These are phyloP conservation scores for Acronicta alni DNA, from an alignment of 2,888 invertebrate species.

Conservation along the genomic window DNA sequence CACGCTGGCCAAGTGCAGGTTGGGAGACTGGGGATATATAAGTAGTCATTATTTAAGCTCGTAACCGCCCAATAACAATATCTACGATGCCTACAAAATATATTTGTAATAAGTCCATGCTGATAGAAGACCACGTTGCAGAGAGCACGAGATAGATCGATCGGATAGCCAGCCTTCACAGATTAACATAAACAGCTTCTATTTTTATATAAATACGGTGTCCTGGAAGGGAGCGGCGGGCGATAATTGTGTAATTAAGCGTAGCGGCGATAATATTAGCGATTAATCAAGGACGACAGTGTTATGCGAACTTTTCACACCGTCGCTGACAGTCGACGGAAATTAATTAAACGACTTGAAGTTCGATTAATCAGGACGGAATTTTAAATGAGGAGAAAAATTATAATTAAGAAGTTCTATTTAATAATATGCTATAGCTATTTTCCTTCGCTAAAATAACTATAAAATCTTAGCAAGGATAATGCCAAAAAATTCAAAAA, in stretches of 20 bases:
- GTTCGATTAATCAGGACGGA: constrained; percentile 20
- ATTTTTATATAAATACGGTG: constrained; percentile 9
- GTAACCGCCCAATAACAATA: too few species aligned
- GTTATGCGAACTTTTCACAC: constrained; percentile 19
- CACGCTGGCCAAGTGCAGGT: too few species aligned
- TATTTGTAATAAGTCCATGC: too few species aligned
- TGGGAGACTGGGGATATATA: too few species aligned
- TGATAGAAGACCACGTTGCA: too few species aligned
- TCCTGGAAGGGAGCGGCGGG: constrained; percentile 1
- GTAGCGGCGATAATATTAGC: constrained; percentile 23
- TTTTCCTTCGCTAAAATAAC: too few species aligned
- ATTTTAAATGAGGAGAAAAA: neutral
- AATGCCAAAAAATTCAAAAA: too few species aligned
- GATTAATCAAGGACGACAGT: constrained; percentile 33
- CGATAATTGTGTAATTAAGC: constrained; percentile 29
- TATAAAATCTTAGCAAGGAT: too few species aligned
- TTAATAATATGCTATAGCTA: too few species aligned
- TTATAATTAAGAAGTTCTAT: neutral
- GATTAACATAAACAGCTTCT: neutral
- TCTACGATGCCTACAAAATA: too few species aligned
- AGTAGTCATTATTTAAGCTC: too few species aligned
- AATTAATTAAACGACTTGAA: constrained; percentile 28
- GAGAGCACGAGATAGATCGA: too few species aligned
- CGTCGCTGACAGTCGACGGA: neutral
- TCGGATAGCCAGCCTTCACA: neutral